Conservation (phyloP, 2,113 vertebrate genomes). For the Pygoscelis adeliae region DNA sequence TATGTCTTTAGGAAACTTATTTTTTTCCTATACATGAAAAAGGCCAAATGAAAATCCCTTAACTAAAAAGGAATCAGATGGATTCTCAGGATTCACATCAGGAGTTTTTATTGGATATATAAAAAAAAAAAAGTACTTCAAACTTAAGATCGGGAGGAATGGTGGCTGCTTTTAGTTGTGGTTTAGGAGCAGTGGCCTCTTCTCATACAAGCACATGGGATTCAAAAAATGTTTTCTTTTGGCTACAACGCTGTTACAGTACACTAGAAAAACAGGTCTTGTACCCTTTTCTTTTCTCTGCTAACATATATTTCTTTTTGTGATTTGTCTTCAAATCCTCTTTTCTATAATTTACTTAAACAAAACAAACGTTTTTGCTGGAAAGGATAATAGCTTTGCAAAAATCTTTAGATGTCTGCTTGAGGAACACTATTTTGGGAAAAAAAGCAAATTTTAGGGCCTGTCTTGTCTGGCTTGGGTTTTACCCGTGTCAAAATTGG, state of each 20-base stretch:
- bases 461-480: not conserved
- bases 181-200: not conserved
- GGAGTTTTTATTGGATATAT: not conserved
- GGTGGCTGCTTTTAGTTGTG: not conserved
- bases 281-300: not conserved
- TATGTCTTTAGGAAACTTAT: not conserved
- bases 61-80: not conserved
- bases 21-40: not conserved
- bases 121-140: not conserved
- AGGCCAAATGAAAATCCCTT: not conserved
- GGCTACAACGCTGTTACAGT: not conserved
- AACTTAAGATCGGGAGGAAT: not conserved
- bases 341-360: not conserved
- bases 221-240: not conserved
- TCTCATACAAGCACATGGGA: not conserved
- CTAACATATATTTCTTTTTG: not conserved
- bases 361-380: accelerated
- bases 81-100: not conserved
- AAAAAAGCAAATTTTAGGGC: not conserved
- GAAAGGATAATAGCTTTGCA: not conserved
- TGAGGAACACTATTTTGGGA: not conserved
- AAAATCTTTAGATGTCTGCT: not conserved
- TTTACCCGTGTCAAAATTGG: not conserved
- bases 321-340: not conserved
- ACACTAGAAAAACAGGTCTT: not conserved